Evolutionary conservation across 2,888 invertebrate species (phyloP).

Genomic region (Anodontia alba): DNA sequence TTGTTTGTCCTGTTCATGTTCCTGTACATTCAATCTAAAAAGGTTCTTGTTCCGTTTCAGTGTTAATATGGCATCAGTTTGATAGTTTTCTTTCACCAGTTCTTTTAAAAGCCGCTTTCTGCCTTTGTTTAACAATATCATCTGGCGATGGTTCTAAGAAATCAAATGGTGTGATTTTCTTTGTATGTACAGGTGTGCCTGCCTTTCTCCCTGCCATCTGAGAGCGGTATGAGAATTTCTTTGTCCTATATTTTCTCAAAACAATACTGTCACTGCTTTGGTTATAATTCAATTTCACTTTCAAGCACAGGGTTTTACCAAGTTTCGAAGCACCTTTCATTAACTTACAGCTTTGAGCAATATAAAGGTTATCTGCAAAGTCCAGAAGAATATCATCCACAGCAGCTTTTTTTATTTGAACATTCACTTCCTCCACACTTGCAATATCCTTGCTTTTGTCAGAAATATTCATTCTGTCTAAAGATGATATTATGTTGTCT

Average conservation of each 20-base stretch:
- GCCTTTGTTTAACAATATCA: conserved; percentile 85
- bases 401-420: neutral
- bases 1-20: too few species aligned
- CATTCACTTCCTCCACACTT: neutral
- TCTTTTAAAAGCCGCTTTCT: conserved; percentile 77
- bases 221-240: conserved; percentile 59
- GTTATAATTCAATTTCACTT: neutral
- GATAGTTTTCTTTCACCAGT: conserved; percentile 55
- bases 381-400: neutral
- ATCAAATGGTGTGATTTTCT: conserved; percentile 85
- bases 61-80: neutral
- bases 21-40: too few species aligned
- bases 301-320: conserved; percentile 61
- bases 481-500: neutral
- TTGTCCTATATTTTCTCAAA: conserved; percentile 31
- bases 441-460: conserved; percentile 2
- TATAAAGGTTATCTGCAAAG: neutral
- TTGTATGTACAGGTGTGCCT: conserved; percentile 16
- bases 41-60: too few species aligned
- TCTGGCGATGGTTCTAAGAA: conserved; percentile 89
- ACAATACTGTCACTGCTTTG: neutral
- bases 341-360: neutral
- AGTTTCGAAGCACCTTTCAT: conserved; percentile 47
- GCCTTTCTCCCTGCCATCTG: conserved; percentile 54
- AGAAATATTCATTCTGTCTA: neutral